Evolutionary conservation across 1,140 invertebrate species (phyloP).

Genomic region (Cephus cinctus): DNA sequence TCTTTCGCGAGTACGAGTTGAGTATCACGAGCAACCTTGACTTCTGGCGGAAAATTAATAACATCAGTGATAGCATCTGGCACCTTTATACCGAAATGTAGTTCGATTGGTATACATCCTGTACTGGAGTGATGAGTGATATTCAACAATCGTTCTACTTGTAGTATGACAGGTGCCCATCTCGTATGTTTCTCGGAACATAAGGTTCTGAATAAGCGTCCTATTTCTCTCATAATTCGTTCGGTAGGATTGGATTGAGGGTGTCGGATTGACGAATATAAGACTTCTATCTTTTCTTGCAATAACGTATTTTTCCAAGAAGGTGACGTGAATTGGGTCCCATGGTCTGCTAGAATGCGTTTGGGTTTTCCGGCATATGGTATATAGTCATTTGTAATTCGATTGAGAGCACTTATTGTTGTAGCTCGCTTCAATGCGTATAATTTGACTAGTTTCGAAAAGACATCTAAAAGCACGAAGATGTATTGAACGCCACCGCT

Average conservation of each 20-base stretch:
- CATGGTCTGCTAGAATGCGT: slow-evolving; percentile 13
- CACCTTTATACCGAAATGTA: slow-evolving; percentile 30
- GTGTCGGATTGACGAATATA: no score
- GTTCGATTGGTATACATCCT: slow-evolving; percentile 32
- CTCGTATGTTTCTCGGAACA: slow-evolving; percentile 16
- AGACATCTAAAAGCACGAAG: no score
- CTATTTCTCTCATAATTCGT: slow-evolving; percentile 30
- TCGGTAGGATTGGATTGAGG: no score
- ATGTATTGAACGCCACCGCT: slow-evolving; percentile 24
- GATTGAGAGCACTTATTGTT: slow-evolving; percentile 12
- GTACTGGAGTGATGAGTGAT: slow-evolving; percentile 33
- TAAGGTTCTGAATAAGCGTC: slow-evolving; percentile 28
- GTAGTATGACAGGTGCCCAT: slow-evolving; percentile 15
- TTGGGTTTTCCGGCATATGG: not conserved
- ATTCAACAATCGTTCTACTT: slow-evolving; percentile 35
- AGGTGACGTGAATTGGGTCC: slow-evolving; percentile 14
- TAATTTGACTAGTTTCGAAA: slow-evolving; percentile 32
- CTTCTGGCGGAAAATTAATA: not conserved
- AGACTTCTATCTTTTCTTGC: slow-evolving; percentile 21
- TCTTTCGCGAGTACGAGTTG: not conserved
- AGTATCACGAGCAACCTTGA: not conserved
- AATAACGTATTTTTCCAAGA: slow-evolving; percentile 17
- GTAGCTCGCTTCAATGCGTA: slow-evolving; percentile 26
- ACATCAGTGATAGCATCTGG: slow-evolving; percentile 11
- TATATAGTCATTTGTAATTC: slow-evolving; percentile 14